These are phyloP conservation scores for Xiphorhynchus elegans DNA, from an alignment of 2,113 vertebrate species.

Conservation along the genomic window DNA sequence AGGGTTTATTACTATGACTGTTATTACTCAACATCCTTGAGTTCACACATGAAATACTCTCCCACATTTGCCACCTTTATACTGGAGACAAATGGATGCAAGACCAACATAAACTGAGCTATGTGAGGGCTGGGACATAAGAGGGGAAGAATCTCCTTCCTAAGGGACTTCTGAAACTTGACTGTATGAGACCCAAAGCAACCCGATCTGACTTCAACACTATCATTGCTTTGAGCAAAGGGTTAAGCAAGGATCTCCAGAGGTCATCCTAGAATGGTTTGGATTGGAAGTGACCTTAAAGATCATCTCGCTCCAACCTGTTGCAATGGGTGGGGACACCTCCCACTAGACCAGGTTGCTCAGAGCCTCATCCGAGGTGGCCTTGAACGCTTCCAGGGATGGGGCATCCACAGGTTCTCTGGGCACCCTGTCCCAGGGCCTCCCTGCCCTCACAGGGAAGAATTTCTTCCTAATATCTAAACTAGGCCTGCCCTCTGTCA, in stretches of 20 bases:
- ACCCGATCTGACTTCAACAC: not conserved
- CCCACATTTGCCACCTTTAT: not conserved
- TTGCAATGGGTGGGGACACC: not conserved
- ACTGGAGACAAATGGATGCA: fast-evolving
- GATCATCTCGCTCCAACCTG: not conserved
- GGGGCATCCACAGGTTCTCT: not conserved
- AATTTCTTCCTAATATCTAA: not conserved
- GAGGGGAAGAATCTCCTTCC: not conserved
- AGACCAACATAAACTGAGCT: not conserved
- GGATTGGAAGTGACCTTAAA: not conserved
- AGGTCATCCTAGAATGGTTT: not conserved
- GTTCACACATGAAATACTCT: not conserved
- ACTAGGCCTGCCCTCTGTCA: not conserved
- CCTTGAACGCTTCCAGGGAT: not conserved
- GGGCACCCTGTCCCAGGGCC: not conserved
- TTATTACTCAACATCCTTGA: not conserved
- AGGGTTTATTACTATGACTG: not conserved
- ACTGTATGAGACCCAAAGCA: not conserved
- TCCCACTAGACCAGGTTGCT: not conserved
- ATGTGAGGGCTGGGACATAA: not conserved
- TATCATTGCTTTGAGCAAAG: not conserved
- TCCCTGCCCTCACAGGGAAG: not conserved
- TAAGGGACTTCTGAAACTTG: not conserved
- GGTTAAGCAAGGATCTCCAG: not conserved
- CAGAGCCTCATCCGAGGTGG: not conserved